Base-by-base conservation (phyloP, 2,113 vertebrate species). In the Phrynosoma platyrhinos region DNA sequence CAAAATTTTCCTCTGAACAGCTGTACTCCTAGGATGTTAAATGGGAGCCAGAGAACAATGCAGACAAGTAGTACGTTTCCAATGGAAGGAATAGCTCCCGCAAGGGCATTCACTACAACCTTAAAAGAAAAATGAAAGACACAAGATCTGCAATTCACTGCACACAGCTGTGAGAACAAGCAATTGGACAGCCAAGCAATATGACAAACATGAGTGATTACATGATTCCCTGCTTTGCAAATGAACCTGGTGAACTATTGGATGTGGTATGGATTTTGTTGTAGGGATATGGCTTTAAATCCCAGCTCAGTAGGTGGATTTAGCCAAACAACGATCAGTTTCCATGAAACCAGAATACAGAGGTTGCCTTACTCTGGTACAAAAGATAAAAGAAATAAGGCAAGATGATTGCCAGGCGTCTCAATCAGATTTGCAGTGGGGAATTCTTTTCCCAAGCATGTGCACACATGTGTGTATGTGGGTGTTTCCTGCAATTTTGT, bases 31-130 rank as follows among this genome's bases (percentile, higher is more conserved):
- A 94, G 82, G 69, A 97, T 96, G 9, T 96, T 97, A 90, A 97
- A 97, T n/a, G 96, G 95, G 90, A 97, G 96, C 97, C 97, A 97
- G 94, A 97, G 96, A 82, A 97, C 96, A 87, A 97, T 4, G 52
- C 97, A 97, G 91, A 97, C 97, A 0, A 97, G 95, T 83, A 97
- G 86, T 68, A 97, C 96, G 0, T 97, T 97, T 87, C 97, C 18
- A 90, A 97, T 97, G 12, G 97, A 97, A 20, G 97, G 97, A 75
- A 97, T 92, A 76, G 97, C 97, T 21, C 97, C 96, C 0, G 96
- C 53, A 5, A 97, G 95, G 2, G 97, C 97, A 2, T 97, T 95
- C 71, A 97, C 96, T 23, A 97, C 96, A 58, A 97, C 97, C 97
- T 97, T 69, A 30, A 90, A 91, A 83, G 86, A 86, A 0, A 92